These are phyloP conservation scores for Cylloceria caligata DNA, from an alignment of 2,888 invertebrate species.

Conservation along the genomic window DNA sequence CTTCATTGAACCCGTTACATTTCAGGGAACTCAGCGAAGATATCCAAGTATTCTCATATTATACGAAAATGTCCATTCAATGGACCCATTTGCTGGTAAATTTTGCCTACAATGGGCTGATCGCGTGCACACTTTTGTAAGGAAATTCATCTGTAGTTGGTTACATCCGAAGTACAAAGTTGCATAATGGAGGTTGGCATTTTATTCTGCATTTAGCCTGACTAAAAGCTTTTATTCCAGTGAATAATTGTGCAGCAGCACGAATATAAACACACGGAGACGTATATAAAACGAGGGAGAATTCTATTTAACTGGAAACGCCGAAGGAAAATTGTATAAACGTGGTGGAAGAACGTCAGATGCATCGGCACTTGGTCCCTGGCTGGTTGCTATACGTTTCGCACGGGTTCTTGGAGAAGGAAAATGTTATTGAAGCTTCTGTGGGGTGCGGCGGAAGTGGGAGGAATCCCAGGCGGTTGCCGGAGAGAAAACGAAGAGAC, in stretches of 20 bases:
- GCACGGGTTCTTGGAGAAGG: slow-evolving; percentile 69
- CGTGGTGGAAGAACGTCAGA: slow-evolving; percentile 56
- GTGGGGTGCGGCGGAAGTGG: slow-evolving; percentile 54
- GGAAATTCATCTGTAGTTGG: background rate
- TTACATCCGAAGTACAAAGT: background rate
- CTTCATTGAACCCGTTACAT: no score
- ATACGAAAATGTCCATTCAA: no score
- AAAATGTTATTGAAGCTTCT: slow-evolving; percentile 82
- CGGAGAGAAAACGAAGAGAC: slow-evolving; percentile 53
- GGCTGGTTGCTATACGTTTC: slow-evolving; percentile 21
- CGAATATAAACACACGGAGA: background rate
- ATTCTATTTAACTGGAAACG: slow-evolving; percentile 26
- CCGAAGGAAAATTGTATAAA: slow-evolving; percentile 23
- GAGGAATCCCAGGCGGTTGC: slow-evolving; percentile 31
- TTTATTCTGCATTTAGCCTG: slow-evolving; percentile 3
- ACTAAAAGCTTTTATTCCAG: background rate
- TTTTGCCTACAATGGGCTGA: background rate
- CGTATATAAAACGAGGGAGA: slow-evolving; percentile 42
- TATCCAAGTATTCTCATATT: no score
- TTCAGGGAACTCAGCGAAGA: no score
- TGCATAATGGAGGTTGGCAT: background rate
- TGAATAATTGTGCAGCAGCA: background rate
- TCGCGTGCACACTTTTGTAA: background rate
- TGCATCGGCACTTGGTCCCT: slow-evolving; percentile 57
- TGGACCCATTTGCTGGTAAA: background rate